Base-by-base conservation (phyloP, 2,888 invertebrate genomes). In the Cephus spinipes region DNA sequence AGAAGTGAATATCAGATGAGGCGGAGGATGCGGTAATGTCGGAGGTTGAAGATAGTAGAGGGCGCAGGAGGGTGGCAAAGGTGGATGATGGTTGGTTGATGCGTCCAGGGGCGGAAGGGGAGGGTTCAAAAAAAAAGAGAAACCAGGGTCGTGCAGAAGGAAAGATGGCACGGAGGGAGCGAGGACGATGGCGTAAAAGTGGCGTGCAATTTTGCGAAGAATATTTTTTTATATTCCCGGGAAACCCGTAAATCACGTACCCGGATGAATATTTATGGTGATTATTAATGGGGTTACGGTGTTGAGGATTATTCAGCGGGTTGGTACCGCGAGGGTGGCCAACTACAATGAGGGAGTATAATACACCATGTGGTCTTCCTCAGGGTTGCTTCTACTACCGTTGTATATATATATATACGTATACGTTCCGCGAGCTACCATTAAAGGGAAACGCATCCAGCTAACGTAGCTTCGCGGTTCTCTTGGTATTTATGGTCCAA, bases 231-330 rank as follows among this genome's bases (percentile, higher is more conserved):
- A 35, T 55, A 76, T 73, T 73, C 74, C 77, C 34, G 74, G 79
- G 75, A 81, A 83, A 80, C 81, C 81, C 81, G 84, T 87, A 86
- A 88, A 87, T 88, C 87, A 88, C 77, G 80, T 79, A 79, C 55
- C 77, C 77, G 80, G 82, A 87, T 87, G 88, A 88, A 87, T 87
- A 88, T 87, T 87, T 87, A 87, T 87, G 83, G 87, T 80, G 83
- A 83, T 87, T 88, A 87, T 88, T 88, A 87, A 87, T 87, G 87
- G 87, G 82, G 81, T 84, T 84, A 84, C 81, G 80, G 80, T 83
- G 88, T 85, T 82, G 82, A 82, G 86, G 85, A 86, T 87, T 87
- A 87, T 86, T 85, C 83, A 23, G 71, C 31, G 71, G 71, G 71
- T 12, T 71, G 71, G 71, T 71, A 31, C 31, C 12, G 71, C 12